phyloP scores from a whole-genome alignment of 2,113 vertebrate genomes.

The Nicator chloris region DNA sequence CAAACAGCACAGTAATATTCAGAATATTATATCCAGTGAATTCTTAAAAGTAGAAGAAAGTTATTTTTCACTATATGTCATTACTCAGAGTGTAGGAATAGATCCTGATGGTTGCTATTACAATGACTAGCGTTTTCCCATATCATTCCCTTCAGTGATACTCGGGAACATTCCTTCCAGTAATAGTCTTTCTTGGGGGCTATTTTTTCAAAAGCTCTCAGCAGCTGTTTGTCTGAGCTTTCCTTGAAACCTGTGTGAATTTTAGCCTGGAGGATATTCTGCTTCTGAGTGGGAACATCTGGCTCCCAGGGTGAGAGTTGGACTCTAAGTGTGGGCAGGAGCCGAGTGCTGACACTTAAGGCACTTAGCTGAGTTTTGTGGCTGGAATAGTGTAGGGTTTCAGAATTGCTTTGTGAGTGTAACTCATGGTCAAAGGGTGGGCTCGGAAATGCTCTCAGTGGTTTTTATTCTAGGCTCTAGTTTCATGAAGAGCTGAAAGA shows the following conservation, averaged over 20 bases:
- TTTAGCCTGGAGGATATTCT: neutral
- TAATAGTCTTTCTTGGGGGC: neutral
- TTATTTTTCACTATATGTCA: neutral
- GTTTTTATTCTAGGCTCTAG: neutral
- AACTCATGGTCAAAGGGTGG: neutral
- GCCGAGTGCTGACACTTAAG: neutral
- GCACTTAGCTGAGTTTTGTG: neutral
- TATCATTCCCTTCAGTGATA: neutral
- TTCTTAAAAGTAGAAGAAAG: neutral
- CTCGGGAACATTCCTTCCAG: neutral
- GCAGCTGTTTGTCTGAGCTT: neutral
- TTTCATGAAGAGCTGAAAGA: neutral
- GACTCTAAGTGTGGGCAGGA: neutral
- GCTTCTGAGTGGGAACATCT: neutral
- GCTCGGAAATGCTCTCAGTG: neutral
- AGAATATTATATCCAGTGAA: neutral
- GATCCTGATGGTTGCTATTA: accelerated
- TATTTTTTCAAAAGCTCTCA: neutral
- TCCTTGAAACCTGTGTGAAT: neutral
- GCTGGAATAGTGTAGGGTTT: neutral
- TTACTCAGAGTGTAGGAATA: neutral
- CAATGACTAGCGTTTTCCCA: accelerated
- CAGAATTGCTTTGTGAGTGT: neutral
- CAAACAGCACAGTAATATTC: neutral
- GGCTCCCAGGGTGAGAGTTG: neutral